These are phyloP conservation scores for Colaptes auratus DNA, from an alignment of 2,113 vertebrate species.

Conservation along the genomic window DNA sequence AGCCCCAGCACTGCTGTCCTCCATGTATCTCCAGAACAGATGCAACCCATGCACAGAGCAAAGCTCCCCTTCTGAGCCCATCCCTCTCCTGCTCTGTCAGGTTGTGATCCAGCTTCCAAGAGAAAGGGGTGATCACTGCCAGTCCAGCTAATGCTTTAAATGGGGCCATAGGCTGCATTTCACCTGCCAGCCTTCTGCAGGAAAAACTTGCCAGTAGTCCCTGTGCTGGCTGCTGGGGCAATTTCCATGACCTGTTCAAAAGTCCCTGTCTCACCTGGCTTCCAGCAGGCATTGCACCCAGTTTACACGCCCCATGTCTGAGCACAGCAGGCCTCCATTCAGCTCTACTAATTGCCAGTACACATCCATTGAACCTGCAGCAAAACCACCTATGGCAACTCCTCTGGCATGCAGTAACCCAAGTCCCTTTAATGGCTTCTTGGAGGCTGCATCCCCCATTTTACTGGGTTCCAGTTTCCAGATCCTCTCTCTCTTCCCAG, in stretches of 20 bases:
- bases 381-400: rapidly evolving
- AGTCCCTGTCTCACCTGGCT: neutral
- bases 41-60: too few relatives aligned
- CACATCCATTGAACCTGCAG: neutral
- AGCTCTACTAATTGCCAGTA: neutral
- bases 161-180: neutral
- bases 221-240: neutral
- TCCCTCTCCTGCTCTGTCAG: neutral
- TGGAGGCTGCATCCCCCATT: rapidly evolving
- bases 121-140: neutral
- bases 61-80: neutral
- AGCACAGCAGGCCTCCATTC: neutral
- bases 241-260: neutral
- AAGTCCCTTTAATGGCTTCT: neutral
- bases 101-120: neutral
- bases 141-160: neutral
- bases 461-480: neutral
- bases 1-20: neutral
- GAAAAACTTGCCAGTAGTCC: rapidly evolving
- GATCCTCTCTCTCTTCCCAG: neutral
- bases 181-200: neutral
- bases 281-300: neutral
- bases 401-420: neutral
- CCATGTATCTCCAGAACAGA: rapidly evolving
- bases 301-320: neutral